Percentiles rank a stretch among this genome's conserved stretches.
phyloP scores from a whole-genome alignment of 2,888 invertebrate species.

The Scaptomyza caliginosa region DNA sequence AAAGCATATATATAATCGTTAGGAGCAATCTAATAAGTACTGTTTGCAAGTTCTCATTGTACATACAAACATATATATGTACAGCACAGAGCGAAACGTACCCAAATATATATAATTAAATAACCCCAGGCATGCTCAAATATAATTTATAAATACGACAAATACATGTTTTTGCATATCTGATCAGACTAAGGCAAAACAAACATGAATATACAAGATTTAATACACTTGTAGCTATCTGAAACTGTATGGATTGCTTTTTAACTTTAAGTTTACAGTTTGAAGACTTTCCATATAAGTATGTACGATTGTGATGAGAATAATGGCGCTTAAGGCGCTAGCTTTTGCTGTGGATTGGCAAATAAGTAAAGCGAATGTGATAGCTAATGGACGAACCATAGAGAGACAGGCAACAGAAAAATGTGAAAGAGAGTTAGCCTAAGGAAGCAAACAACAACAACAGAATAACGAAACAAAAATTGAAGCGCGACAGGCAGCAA shows the following conservation, averaged over 20 bases:
- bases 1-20: conserved; percentile 7
- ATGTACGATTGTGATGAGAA: conserved; percentile 1
- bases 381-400: conserved; percentile 38
- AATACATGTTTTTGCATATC: conserved; percentile 36
- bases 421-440: background rate
- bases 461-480: background rate
- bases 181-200: conserved; percentile 24
- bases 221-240: conserved; percentile 16
- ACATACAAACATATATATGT: background rate
- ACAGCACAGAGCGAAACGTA: conserved; percentile 7
- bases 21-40: conserved; percentile 7
- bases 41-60: background rate
- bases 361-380: conserved; percentile 22
- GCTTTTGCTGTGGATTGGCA: conserved; percentile 27
- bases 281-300: no score
- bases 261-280: no score
- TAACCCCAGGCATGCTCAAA: conserved; percentile 32
- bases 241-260: no score
- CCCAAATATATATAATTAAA: conserved; percentile 25
- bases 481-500: conserved; percentile 16
- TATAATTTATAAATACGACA: conserved; percentile 55
- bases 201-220: background rate
- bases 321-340: conserved; percentile 22
- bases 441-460: conserved; percentile 14
- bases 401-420: conserved; percentile 15